Base-by-base conservation (phyloP, 37 sponge, comb jelly and placozoan genomes). In the Tethya wilhelma region DNA sequence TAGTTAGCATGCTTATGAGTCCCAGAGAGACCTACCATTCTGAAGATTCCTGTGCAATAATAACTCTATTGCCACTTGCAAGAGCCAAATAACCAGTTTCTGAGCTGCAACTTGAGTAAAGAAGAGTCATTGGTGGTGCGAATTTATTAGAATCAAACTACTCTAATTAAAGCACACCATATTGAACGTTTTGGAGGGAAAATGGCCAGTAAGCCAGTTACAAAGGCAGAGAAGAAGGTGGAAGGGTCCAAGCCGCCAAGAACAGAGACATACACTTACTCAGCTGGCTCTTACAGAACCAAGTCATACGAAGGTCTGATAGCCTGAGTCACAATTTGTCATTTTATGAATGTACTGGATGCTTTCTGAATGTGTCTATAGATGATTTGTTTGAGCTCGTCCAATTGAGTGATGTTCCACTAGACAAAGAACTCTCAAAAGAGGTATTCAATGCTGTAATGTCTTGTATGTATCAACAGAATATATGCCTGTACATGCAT, bases 361-460 rank as follows among this genome's bases (percentile, higher is more conserved):
- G 14, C 9, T 19, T 38, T 42, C 1, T 33, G 17, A 42, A 22
- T 82, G 0, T 34, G 32, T 30, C 65, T 76, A 1, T 66, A 91
- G 92, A 91, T 49, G 87, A 91, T 56, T 49, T 91, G 63, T 91
- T 70, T 79, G 92, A 91, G 60, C 57, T 91, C 64, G 84, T 87
- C 20, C 79, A 83, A 46, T 64, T 91, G 59, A 91, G 92, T 79
- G 92, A 74, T 49, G 84, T 91, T 0, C 92, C 92, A 34, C 11
- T 91, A 17, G 78, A 81, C 46, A 83, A 87, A 44, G 74, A 87
- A 17, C 79, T 91, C 17, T 91, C 84, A 36, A 82, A 87, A 74
- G 88, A 84, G 40, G 92, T 91, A 49, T 59, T 31, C 33, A 29
- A 31, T 65, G 38, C 38, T 65, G 31, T 30, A 31, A 30, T 5